Conservation (phyloP, 2,888 invertebrate genomes). For the Chirona hameri region DNA sequence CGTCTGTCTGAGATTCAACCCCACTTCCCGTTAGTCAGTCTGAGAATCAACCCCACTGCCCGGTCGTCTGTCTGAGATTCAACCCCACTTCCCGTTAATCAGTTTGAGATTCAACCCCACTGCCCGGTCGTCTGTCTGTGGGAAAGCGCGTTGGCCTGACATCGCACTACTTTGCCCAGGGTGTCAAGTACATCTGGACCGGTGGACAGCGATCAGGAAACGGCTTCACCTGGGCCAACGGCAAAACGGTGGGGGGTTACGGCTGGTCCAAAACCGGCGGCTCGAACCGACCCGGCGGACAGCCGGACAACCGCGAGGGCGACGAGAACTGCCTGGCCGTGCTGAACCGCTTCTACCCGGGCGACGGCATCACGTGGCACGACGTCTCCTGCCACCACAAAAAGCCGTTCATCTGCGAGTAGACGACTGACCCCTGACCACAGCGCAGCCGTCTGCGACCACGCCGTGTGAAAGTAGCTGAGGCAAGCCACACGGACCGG, state of each 20-base stretch:
- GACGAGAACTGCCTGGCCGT: constrained; percentile 38
- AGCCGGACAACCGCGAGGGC: constrained; percentile 39
- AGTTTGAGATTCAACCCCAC: too few species aligned
- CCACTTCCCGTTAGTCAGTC: too few species aligned
- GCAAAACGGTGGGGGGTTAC: neutral
- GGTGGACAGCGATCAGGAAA: neutral
- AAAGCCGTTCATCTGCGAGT: constrained; percentile 39
- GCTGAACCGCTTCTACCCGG: constrained; percentile 38
- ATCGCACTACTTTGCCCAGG: neutral
- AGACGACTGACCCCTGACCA: neutral
- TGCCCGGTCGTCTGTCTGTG: too few species aligned
- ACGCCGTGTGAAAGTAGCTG: neutral
- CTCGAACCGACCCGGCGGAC: constrained; percentile 24
- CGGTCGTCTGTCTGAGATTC: too few species aligned
- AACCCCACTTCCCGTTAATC: too few species aligned
- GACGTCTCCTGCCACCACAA: constrained; percentile 38
- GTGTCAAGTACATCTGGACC: constrained; percentile 29
- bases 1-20: too few species aligned
- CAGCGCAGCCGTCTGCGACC: neutral
- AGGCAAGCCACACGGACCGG: neutral
- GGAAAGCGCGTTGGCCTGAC: neutral
- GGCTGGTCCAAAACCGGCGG: constrained; percentile 33
- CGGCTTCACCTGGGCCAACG: constrained; percentile 32
- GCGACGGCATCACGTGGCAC: constrained; percentile 38
- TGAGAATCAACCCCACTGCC: too few species aligned